phyloP scores from a whole-genome alignment of 1,140 invertebrate species.

The Cecropterus lyciades region DNA sequence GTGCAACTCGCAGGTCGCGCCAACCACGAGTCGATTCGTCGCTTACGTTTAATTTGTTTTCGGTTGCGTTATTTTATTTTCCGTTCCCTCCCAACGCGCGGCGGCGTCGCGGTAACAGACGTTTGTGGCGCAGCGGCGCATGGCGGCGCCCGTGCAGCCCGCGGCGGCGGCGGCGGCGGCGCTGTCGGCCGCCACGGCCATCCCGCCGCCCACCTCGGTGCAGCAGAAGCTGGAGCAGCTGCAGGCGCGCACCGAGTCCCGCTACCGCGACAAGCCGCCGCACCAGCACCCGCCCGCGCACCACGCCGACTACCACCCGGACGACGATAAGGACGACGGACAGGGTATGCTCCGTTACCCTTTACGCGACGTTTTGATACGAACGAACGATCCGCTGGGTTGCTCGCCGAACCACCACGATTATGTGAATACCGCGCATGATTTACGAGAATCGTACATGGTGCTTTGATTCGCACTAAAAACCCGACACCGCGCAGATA shows the following conservation, averaged over 20 bases:
- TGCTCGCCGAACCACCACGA: too few species aligned
- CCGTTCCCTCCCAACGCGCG: not conserved
- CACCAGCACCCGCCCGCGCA: not conserved
- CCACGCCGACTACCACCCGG: constrained; percentile 60
- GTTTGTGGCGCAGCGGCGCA: constrained; percentile 71
- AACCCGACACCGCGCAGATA: too few species aligned
- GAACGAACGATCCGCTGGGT: too few species aligned
- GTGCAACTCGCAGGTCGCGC: too few species aligned
- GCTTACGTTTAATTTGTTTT: not conserved
- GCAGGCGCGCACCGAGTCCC: constrained; percentile 69
- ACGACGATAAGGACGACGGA: constrained; percentile 73
- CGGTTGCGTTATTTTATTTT: too few species aligned
- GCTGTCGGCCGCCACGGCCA: constrained; percentile 73
- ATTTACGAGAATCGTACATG: too few species aligned
- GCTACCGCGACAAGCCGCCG: constrained; percentile 58
- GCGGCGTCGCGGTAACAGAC: constrained; percentile 46
- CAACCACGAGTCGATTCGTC: too few species aligned
- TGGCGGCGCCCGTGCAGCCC: constrained; percentile 76
- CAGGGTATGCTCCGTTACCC: constrained; percentile 44
- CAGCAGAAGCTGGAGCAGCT: constrained; percentile 76
- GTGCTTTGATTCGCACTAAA: too few species aligned
- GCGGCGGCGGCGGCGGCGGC: constrained; percentile 76
- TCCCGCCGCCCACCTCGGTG: constrained; percentile 76
- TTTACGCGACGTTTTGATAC: too few species aligned
- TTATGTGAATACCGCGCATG: too few species aligned